Conservation (phyloP, 2,797 vertebrate species). For the Esox lucius region DNA sequence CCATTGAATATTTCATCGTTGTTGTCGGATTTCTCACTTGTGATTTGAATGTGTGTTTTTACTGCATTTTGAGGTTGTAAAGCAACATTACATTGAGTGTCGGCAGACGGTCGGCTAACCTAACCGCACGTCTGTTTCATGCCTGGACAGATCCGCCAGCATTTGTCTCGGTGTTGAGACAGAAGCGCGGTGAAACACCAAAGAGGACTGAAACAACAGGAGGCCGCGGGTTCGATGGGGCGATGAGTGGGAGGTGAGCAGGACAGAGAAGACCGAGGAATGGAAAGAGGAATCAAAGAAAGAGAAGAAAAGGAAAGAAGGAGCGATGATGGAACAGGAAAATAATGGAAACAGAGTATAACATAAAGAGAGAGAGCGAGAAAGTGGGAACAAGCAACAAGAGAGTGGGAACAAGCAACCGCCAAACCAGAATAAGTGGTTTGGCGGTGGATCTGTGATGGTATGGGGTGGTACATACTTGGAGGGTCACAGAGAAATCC, state of each 20-base stretch:
- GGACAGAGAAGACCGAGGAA: neutral
- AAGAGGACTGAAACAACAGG: too few species aligned
- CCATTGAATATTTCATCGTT: neutral
- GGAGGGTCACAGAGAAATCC: too few species aligned
- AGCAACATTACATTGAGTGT: neutral
- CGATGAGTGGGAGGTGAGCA: neutral
- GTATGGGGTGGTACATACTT: too few species aligned
- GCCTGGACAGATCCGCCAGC: neutral
- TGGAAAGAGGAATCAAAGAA: neutral
- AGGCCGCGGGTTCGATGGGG: too few species aligned
- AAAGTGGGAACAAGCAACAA: too few species aligned
- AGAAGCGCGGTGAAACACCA: neutral
- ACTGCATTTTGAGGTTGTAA: neutral
- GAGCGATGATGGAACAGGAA: too few species aligned
- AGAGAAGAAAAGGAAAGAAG: neutral
- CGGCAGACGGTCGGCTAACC: neutral
- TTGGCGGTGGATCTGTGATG: too few species aligned
- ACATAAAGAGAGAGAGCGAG: too few species aligned
- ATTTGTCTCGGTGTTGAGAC: neutral
- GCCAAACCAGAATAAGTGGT: too few species aligned
- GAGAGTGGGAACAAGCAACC: too few species aligned
- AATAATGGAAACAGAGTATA: too few species aligned
- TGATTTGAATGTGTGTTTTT: neutral
- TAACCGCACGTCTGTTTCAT: neutral
- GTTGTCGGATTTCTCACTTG: neutral